Percentiles rank a stretch among this genome's conserved stretches.
phyloP scores from a whole-genome alignment of 2,113 vertebrate genomes.

The Chamaea fasciata region DNA sequence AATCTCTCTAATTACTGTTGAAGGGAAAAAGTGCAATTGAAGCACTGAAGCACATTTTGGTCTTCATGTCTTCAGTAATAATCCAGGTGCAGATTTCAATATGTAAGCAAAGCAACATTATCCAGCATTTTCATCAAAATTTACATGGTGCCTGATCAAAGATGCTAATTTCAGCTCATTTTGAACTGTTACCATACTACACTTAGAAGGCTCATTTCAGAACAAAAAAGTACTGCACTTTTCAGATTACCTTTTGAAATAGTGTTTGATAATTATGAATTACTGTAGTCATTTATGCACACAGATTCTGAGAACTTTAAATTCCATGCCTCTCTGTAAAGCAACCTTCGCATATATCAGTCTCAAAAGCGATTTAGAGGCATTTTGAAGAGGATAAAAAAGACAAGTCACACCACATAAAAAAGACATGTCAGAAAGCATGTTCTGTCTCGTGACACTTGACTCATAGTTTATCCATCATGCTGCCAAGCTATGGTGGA shows the following conservation, averaged over 20 bases:
- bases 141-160: neutral
- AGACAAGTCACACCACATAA: neutral
- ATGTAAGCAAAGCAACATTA: neutral
- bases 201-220: neutral
- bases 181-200: neutral
- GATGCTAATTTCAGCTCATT: neutral
- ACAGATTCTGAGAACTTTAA: neutral
- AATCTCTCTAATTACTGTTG: neutral
- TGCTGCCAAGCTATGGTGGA: neutral
- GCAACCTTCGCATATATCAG: neutral
- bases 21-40: neutral
- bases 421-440: neutral
- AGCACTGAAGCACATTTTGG: neutral
- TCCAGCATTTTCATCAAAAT: neutral
- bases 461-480: neutral
- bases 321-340: neutral
- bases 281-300: neutral
- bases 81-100: neutral
- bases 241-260: neutral
- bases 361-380: neutral
- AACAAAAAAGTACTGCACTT: neutral
- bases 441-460: neutral
- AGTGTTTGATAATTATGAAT: neutral
- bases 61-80: neutral
- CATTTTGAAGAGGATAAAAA: neutral